Evolutionary conservation across 2,113 vertebrate genomes (phyloP), one percentile per base, ranked within the genome.

Genomic region (Cyprinodon variegatus): DNA sequence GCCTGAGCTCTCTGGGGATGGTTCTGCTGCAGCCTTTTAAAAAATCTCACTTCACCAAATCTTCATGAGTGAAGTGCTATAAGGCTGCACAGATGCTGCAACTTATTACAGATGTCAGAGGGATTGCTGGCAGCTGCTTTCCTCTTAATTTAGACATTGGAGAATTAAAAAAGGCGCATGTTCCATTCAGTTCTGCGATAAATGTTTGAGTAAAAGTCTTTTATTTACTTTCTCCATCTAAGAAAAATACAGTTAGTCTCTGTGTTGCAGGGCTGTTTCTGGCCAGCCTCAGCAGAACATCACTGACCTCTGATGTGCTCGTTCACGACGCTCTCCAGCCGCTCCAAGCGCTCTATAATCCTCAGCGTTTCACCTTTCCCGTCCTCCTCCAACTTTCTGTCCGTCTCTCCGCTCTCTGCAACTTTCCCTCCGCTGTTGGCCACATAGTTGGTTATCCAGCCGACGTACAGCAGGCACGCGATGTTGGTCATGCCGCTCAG

Each of bases 401-500:
- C 96, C 5, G 95, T 74, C 59, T 81, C 50, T 20, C 50, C 50
- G 95, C 90, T 95, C 94, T 94, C 89, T 39, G 96, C 93, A 78
- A 96, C 96, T 94, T 96, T 96, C 76, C 96, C 92, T 68, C 96
- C 96, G 59, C 97, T 95, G 79, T 95, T 97, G 89, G 96, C 96
- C 84, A 98, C 96, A 84, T 97, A 98, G 94, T 97, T 98, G 90
- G 96, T 98, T 79, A 98, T 96, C 97, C 98, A 99, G 79, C 97
- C 97, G 90, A 98, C 96, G 88, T 99, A 99, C 50, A 99, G 93
- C 83, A 99, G 93, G 82, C 97, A 98, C 74, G 97, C 94, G 88
- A 98, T 96, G 92, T 99, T 99, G 94, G 96, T 98, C 96, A 98
- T 96, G 74, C 97, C 98, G 88, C 97, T 98, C 91, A 98, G 92